phyloP scores from a whole-genome alignment of 2,888 invertebrate genomes.

The Pristionchus exspectatus region DNA sequence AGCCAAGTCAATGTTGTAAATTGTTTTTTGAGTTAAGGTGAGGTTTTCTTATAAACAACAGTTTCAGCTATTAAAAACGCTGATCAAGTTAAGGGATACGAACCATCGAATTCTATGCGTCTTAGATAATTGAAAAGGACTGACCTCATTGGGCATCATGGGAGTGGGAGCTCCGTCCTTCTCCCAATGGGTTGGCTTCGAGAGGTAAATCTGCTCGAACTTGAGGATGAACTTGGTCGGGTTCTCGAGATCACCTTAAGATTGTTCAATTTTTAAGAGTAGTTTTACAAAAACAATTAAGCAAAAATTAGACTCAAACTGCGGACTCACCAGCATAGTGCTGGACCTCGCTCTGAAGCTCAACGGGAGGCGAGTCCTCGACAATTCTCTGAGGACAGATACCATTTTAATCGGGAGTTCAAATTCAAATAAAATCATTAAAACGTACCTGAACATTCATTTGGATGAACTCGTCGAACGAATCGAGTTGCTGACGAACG shows the following conservation, averaged over 20 bases:
- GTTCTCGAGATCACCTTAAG: slow-evolving; percentile 79
- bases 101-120: no score
- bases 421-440: slow-evolving; percentile 99
- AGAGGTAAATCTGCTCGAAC: slow-evolving; percentile 98
- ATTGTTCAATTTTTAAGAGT: neutral
- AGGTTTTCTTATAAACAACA: no score
- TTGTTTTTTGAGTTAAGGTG: no score
- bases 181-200: slow-evolving; percentile 99
- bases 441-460: slow-evolving; percentile 87
- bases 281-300: neutral
- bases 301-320: neutral
- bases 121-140: neutral
- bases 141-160: slow-evolving; percentile 97
- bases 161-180: slow-evolving; percentile 99
- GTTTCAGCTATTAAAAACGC: no score
- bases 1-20: no score
- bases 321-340: slow-evolving; percentile 89
- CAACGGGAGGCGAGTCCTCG: slow-evolving; percentile 98
- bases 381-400: slow-evolving; percentile 94
- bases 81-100: no score
- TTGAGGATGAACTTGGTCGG: slow-evolving; percentile 91
- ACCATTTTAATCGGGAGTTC: slow-evolving; percentile 87
- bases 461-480: slow-evolving; percentile 99
- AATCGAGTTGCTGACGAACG: slow-evolving; percentile 98
- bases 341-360: slow-evolving; percentile 95